Conservation (phyloP, 1,140 invertebrate genomes). For the Trachymyrmex cornetzi region DNA sequence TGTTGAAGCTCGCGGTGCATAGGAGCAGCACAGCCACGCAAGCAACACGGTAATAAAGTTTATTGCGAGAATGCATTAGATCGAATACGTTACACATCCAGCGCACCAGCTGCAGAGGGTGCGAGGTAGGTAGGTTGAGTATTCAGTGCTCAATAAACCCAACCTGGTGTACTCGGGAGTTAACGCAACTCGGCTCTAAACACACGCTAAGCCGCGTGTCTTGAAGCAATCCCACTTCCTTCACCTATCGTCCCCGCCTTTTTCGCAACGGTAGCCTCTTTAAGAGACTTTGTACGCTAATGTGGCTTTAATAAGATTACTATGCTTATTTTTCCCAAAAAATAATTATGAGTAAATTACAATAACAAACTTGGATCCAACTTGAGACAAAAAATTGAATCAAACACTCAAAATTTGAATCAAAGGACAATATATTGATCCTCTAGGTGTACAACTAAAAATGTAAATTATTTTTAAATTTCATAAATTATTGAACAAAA, state of each 20-base stretch:
- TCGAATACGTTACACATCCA: slow-evolving; percentile 79
- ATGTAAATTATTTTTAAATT: background rate
- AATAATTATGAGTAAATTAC: slow-evolving; percentile 11
- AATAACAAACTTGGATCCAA: background rate
- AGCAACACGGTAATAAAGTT: slow-evolving; percentile 83
- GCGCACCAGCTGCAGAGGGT: slow-evolving; percentile 26
- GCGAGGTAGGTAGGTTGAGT: slow-evolving; percentile 26
- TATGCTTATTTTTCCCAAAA: background rate
- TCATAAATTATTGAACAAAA: background rate
- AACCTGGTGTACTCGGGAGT: slow-evolving; percentile 79
- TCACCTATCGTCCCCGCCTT: slow-evolving; percentile 64
- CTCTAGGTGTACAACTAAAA: background rate
- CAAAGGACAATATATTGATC: background rate
- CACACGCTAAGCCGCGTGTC: slow-evolving; percentile 84
- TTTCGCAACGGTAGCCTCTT: slow-evolving; percentile 52
- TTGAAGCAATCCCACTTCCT: slow-evolving; percentile 81
- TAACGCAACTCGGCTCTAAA: slow-evolving; percentile 78
- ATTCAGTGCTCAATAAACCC: slow-evolving; percentile 80
- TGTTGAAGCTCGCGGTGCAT: slow-evolving; percentile 62
- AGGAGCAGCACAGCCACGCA: slow-evolving; percentile 70
- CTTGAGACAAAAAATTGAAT: background rate
- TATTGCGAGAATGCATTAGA: slow-evolving; percentile 83
- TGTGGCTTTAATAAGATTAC: slow-evolving; percentile 31
- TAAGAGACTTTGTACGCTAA: slow-evolving; percentile 26
- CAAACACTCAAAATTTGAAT: background rate